A percentile compares a stretch with the other conserved stretches of the same genome.
Conservation (phyloP, 2,888 invertebrate genomes). For the Synergus gifuensis region DNA sequence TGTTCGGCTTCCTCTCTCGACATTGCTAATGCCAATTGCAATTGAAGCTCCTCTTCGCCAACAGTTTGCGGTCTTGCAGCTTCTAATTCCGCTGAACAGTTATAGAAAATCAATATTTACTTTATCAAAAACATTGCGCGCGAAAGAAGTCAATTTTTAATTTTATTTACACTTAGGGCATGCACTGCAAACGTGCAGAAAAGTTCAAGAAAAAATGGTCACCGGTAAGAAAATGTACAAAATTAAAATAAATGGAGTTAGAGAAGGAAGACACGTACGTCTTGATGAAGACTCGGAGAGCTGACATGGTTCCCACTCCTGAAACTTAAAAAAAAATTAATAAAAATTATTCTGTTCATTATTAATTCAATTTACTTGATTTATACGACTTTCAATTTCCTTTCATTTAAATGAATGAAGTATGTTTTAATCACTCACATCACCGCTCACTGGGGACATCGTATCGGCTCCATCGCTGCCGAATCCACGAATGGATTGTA, state of each 20-base stretch:
- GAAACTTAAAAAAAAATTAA: slow-evolving; percentile 61
- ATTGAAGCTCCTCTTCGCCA: slow-evolving; percentile 98
- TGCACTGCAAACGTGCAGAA: neutral
- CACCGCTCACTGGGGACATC: slow-evolving; percentile 73
- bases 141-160: neutral
- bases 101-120: slow-evolving; percentile 41
- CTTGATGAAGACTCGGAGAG: slow-evolving; percentile 70
- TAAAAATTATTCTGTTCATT: slow-evolving; percentile 1
- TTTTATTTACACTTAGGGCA: neutral
- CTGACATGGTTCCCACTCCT: slow-evolving; percentile 75
- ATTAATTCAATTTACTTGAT: slow-evolving; percentile 2
- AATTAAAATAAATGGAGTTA: slow-evolving; percentile 44
- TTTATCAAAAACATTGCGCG: slow-evolving; percentile 34
- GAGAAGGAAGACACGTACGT: slow-evolving; percentile 64
- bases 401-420: neutral
- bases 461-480: slow-evolving; percentile 86
- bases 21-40: slow-evolving; percentile 99
- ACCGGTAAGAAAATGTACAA: slow-evolving; percentile 43
- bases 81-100: slow-evolving; percentile 85
- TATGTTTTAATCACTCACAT: slow-evolving; percentile 64
- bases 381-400: neutral
- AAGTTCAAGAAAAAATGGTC: neutral
- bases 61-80: slow-evolving; percentile 97
- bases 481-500: slow-evolving; percentile 91
- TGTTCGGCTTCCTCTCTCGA: slow-evolving; percentile 99